These are phyloP conservation scores for Mimachlamys varia DNA, from an alignment of 2,888 invertebrate genomes.

Conservation along the genomic window DNA sequence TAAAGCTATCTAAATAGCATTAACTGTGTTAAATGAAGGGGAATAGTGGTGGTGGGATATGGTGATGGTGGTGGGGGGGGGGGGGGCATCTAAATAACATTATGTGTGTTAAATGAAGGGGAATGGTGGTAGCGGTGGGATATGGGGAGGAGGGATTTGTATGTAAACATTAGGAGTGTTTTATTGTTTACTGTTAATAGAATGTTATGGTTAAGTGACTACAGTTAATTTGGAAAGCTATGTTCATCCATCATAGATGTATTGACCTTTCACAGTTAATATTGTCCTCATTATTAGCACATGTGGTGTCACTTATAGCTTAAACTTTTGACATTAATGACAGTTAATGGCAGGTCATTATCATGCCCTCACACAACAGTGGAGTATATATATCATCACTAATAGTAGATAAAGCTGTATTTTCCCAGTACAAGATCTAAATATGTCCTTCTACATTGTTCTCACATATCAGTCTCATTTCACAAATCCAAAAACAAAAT, in stretches of 20 bases:
- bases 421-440: no score
- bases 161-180: not conserved
- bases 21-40: not conserved
- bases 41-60: not conserved
- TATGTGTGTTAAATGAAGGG: not conserved
- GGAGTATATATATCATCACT: not conserved
- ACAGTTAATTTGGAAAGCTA: not conserved
- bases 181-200: not conserved
- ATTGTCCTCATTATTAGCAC: not conserved
- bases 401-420: no score
- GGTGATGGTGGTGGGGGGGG: not conserved
- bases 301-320: not conserved
- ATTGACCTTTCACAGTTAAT: not conserved
- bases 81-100: conserved; percentile 17
- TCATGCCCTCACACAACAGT: no score
- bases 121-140: not conserved
- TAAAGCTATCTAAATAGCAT: conserved; percentile 23
- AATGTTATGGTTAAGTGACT: not conserved
- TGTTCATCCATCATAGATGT: not conserved
- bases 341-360: not conserved
- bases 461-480: no score
- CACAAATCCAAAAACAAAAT: no score
- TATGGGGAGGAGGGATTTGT: not conserved
- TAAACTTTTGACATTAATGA: not conserved
- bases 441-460: no score